These are phyloP conservation scores for Rhea pennata DNA, from an alignment of 2,113 vertebrate species.

Conservation along the genomic window DNA sequence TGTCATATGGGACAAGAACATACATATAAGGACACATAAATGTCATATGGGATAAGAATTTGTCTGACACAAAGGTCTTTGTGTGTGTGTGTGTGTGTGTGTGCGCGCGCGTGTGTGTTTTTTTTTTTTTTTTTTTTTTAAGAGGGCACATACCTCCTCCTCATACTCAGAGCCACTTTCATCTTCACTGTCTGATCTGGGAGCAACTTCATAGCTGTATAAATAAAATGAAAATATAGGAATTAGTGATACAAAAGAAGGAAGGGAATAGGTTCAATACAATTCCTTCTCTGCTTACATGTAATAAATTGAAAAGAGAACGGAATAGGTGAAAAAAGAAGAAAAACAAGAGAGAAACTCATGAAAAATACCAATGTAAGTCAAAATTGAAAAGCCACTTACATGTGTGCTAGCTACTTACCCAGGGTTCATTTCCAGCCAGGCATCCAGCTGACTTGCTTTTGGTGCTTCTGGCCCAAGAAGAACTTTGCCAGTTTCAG, in stretches of 20 bases:
- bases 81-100: background rate
- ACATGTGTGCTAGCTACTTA: slow-evolving; percentile 51
- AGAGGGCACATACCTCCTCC: slow-evolving; percentile 86
- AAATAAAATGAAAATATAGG: background rate
- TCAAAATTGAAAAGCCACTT: background rate
- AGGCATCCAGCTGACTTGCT: slow-evolving; percentile 97
- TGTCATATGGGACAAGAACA: background rate
- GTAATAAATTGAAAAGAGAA: background rate
- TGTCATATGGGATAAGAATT: background rate
- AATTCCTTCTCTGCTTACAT: background rate
- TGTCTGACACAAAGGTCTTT: background rate
- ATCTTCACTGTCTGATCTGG: slow-evolving; percentile 94
- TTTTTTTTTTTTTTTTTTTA: background rate
- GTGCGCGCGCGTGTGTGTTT: no score
- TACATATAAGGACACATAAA: background rate
- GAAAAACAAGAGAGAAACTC: background rate
- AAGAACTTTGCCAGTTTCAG: slow-evolving; percentile 94
- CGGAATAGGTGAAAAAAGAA: background rate
- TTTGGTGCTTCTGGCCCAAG: slow-evolving; percentile 96
- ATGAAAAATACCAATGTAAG: background rate
- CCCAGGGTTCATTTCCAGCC: slow-evolving; percentile 99
- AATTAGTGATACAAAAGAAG: background rate
- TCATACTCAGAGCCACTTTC: slow-evolving; percentile 96
- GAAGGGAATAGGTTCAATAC: background rate
- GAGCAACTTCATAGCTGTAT: slow-evolving; percentile 94